phyloP scores from a whole-genome alignment of 2,797 vertebrate genomes.

The Poecile montanus region DNA sequence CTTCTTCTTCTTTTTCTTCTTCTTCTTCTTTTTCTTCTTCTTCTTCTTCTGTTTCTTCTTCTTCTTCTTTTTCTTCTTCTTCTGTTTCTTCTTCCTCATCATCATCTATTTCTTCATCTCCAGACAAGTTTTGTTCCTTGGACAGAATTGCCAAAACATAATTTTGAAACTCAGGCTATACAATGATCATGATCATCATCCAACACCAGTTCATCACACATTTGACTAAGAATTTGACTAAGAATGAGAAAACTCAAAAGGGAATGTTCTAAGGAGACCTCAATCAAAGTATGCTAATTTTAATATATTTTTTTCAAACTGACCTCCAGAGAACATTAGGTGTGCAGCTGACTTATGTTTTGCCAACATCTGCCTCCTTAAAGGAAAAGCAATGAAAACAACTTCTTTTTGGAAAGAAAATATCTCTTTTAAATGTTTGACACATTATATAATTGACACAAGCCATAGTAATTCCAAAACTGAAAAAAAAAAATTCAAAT shows the following conservation, averaged over 20 bases:
- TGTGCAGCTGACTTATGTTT: background rate
- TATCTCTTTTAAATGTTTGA: background rate
- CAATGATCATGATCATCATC: background rate
- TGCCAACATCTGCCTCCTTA: background rate
- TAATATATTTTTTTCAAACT: background rate
- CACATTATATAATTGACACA: background rate
- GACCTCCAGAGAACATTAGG: background rate
- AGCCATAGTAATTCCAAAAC: background rate
- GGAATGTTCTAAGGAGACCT: background rate
- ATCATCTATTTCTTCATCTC: slow-evolving; percentile 43
- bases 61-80: background rate
- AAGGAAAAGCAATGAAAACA: background rate
- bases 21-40: background rate
- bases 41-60: background rate
- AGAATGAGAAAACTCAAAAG: background rate
- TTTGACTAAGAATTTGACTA: background rate
- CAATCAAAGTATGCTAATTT: background rate
- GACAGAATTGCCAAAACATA: slow-evolving; percentile 50
- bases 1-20: background rate
- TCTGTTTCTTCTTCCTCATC: background rate
- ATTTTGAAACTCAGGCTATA: background rate
- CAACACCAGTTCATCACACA: background rate
- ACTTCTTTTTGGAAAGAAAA: background rate
- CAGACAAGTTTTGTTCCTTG: slow-evolving; percentile 57
- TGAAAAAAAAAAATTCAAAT: background rate